phyloP scores from a whole-genome alignment of 2,113 vertebrate genomes.

The Pelusios castaneus region DNA sequence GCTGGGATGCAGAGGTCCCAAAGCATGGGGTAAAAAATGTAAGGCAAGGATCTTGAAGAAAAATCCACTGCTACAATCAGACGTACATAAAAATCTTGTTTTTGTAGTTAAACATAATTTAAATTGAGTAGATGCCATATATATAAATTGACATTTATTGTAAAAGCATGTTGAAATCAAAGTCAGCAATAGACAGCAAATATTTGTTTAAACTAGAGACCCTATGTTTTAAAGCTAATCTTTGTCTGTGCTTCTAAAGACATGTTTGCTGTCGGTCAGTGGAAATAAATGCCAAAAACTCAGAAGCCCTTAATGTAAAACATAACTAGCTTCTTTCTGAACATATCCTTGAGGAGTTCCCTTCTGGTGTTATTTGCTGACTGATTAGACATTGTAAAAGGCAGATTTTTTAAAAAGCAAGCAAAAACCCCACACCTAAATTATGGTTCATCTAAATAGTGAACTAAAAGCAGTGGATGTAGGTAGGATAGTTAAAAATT shows the following conservation, averaged over 20 bases:
- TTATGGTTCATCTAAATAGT: not conserved
- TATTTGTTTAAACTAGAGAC: not conserved
- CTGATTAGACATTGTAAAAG: not conserved
- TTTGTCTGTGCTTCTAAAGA: not conserved
- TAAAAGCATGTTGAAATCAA: not conserved
- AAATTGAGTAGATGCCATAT: fast-evolving
- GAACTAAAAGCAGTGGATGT: not conserved
- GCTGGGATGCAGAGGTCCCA: not conserved
- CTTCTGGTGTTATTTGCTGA: not conserved
- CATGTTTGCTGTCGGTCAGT: not conserved
- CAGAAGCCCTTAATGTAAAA: not conserved
- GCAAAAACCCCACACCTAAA: not conserved
- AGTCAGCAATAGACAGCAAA: not conserved
- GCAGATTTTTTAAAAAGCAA: not conserved
- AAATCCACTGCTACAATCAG: not conserved
- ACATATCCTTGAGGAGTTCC: not conserved
- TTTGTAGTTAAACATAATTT: not conserved
- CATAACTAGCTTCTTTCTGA: not conserved
- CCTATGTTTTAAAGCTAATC: not conserved
- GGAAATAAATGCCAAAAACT: not conserved
- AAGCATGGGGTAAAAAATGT: not conserved
- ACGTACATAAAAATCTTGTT: not conserved
- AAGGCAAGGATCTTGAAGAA: not conserved
- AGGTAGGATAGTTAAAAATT: not conserved
- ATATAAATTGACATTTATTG: fast-evolving